phyloP scores from a whole-genome alignment of 2,797 vertebrate genomes.

The Peromyscus nudipes region DNA sequence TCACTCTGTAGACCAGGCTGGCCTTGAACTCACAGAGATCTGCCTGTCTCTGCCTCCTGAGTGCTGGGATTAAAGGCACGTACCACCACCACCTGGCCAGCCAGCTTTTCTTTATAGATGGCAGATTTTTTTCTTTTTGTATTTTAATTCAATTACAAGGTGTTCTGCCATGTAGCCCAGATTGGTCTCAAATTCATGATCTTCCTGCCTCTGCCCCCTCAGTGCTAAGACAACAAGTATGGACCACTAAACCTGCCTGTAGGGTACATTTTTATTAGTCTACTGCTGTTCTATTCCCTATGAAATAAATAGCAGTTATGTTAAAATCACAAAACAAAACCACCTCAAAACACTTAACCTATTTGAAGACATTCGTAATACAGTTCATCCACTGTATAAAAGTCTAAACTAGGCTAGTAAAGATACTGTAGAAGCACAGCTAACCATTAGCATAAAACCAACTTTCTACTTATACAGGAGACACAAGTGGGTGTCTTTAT shows the following conservation, averaged over 20 bases:
- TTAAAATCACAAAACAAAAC: slow-evolving; percentile 40
- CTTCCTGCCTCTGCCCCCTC: not conserved
- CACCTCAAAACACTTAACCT: slow-evolving; percentile 35
- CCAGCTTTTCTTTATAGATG: not conserved
- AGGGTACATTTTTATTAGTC: not conserved
- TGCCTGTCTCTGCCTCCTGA: no score
- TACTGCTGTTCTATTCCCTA: not conserved
- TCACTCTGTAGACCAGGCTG: no score
- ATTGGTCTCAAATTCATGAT: not conserved
- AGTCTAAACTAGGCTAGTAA: slow-evolving; percentile 14
- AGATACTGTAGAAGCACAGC: not conserved
- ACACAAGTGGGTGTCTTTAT: slow-evolving; percentile 35
- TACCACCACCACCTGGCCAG: no score
- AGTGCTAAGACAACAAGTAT: not conserved
- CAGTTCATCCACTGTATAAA: slow-evolving; percentile 50
- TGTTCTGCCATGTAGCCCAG: not conserved
- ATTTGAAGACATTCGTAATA: slow-evolving; percentile 53
- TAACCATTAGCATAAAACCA: slow-evolving; percentile 37
- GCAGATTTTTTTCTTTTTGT: not conserved
- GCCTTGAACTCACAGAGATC: no score
- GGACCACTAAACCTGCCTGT: not conserved
- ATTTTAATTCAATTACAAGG: not conserved
- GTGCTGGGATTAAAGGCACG: no score
- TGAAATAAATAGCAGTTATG: not conserved
- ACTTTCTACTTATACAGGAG: slow-evolving; percentile 32